These are phyloP conservation scores for Caenorhabditis macrosperma DNA, from an alignment of 2,888 invertebrate species.

Conservation along the genomic window DNA sequence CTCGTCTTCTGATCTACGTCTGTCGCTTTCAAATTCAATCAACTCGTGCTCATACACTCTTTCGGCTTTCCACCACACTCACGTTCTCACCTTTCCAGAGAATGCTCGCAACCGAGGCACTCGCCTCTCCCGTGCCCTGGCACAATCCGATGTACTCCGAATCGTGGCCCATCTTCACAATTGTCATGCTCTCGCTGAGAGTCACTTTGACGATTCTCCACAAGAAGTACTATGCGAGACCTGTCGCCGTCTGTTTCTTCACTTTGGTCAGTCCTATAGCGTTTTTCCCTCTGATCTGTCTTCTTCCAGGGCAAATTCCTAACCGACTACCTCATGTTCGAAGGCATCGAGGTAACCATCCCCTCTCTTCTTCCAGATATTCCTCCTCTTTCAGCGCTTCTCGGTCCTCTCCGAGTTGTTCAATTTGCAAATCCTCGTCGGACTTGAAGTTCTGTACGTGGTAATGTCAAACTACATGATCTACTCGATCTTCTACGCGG, in stretches of 20 bases:
- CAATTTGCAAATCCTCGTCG: conserved; percentile 3
- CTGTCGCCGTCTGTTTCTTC: conserved; percentile 3
- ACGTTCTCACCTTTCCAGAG: neutral
- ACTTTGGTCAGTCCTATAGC: conserved; percentile 1
- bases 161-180: conserved; percentile 6
- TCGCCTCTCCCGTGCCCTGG: conserved; percentile 8
- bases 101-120: conserved; percentile 14
- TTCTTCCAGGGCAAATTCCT: conserved; percentile 23
- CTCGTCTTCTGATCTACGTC: neutral
- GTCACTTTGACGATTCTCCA: neutral
- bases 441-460: conserved; percentile 28
- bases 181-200: neutral
- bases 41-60: neutral
- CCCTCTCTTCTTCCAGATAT: neutral
- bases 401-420: conserved; percentile 6
- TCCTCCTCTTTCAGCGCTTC: conserved; percentile 28
- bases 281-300: neutral
- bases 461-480: conserved; percentile 40
- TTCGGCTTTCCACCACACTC: neutral
- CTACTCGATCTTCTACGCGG: conserved; percentile 37
- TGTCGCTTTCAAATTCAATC: neutral
- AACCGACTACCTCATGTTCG: conserved; percentile 38
- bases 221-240: neutral
- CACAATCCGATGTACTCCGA: conserved; percentile 20
- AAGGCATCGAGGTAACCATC: conserved; percentile 31